Percentiles rank a stretch among this genome's conserved stretches.
Conservation (phyloP, 2,113 vertebrate species). For the Sebastes fasciatus region DNA sequence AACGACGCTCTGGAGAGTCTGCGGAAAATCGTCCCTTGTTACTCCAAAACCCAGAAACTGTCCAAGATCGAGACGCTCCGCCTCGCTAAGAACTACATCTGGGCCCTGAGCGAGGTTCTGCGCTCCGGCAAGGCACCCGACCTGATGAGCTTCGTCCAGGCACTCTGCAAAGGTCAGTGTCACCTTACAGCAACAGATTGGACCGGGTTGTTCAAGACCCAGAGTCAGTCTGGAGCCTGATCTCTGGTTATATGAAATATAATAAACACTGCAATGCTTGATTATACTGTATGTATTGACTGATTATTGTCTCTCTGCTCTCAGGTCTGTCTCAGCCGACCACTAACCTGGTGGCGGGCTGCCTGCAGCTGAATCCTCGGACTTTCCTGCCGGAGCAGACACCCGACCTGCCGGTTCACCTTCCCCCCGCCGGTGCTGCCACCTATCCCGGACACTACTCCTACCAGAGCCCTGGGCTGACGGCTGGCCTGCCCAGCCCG, state of each 20-base stretch:
- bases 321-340: conserved; percentile 95
- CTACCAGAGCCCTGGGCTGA: conserved; percentile 94
- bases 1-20: conserved; percentile 98
- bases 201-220: background rate
- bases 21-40: conserved; percentile 98
- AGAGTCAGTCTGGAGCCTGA: background rate
- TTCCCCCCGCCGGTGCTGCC: conserved; percentile 83
- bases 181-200: background rate
- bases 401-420: conserved; percentile 89
- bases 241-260: background rate
- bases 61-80: conserved; percentile 98
- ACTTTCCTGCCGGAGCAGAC: conserved; percentile 97
- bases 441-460: conserved; percentile 89
- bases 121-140: conserved; percentile 96
- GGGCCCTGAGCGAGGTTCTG: conserved; percentile 96
- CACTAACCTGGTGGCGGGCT: conserved; percentile 97
- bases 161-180: conserved; percentile 91
- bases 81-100: conserved; percentile 98
- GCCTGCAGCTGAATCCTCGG: conserved; percentile 96
- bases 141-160: conserved; percentile 96
- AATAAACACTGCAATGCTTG: background rate
- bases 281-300: background rate
- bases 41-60: conserved; percentile 98
- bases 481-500: conserved; percentile 95
- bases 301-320: background rate